Evolutionary conservation across 2,797 vertebrate species (phyloP), one percentile per base, ranked within the genome.

Genomic region (Peromyscus eremicus): DNA sequence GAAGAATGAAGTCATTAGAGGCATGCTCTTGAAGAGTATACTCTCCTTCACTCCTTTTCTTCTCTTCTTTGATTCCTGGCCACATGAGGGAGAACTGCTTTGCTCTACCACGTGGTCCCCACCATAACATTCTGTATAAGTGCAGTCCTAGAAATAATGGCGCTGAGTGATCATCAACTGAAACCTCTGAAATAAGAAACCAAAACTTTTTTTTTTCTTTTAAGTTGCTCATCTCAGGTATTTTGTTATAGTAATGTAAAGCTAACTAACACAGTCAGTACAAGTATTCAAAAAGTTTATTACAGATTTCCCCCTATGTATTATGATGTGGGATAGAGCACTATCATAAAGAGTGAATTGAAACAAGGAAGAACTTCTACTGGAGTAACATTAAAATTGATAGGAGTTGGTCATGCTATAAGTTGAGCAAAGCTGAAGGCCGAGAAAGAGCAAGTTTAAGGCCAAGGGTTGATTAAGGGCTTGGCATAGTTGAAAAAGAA

Each of bases 401-500:
- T 49, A 88, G 52, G 55, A 82, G n/a, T 23, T 23, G 16, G 80
- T 60, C 34, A 68, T 80, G 32, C 40, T 57, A 62, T 88, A 89
- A 81, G 9, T 49, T 55, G 62, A 66, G 10, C 52, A 34, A 88
- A 83, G 8, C 43, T 89, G 8, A 64, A 9, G 12, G 11, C 40
- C 84, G 76, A 83, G 14, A 71, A 96, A 76, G 25, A 83, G 34
- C n/a, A 92, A 80, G 19, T 84, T 88, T 73, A 84, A 88, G 86
- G 57, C 4, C 4, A 13, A 91, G 6, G 46, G 43, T 14, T 80
- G 89, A 55, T 19, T 46, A 68, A 91, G 6, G 49, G 27, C 10
- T 84, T 89, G 46, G 23, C 49, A 49, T 16, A 52, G 13, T 70
- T 68, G 29, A 52, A 34, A 68, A 68, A n/a, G 6, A 19, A 32